Evolutionary conservation across 2,888 invertebrate genomes (phyloP), one percentile per base, ranked within the genome.

Genomic region (Athalia circularis): DNA sequence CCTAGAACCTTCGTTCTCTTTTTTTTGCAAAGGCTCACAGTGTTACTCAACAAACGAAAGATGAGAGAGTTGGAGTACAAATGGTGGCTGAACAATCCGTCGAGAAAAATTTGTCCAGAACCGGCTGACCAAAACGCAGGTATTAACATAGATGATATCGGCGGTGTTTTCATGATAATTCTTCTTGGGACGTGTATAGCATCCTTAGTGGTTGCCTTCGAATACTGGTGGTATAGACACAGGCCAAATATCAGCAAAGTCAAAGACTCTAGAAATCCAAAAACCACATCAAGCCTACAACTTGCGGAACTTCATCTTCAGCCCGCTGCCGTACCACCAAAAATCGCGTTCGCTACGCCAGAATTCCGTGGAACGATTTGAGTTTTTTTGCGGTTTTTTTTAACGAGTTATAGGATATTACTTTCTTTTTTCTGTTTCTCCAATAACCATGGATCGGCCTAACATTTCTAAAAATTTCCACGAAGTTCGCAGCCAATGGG

Each of bases 141-240:
- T 70, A 99, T 99, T 87, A 98, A 98, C 80, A 98, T 99, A 80
- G 95, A 98, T 87, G 99, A 99, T 89, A 99, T 99, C 83, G 99
- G 98, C 67, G 99, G 99, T 0, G 99, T 99, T 0, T 99, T 99
- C 89, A 97, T 99, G 77, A 98, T 99, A 0, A 98, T 99, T 82
- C 97, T 98, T 87, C 97, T 98, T 84, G 98, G 98, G 0, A 98
- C 98, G 52, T 96, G 96, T 0, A 92, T 98, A 88, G 98, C 98
- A 0, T 97, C 97, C 85, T 91, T 98, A 68, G 98, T 98, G 0
- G 92, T 99, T 59, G 96, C 95, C 0, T 95, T 98, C 80, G 99
- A 99, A 89, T 99, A 98, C 90, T 97, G 96, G 95, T 97, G 96
- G 95, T 97, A 97, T 86, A 95, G 96, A 84, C 95, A 95, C 91